Evolutionary conservation across 1,140 invertebrate genomes (phyloP), one percentile per base, ranked within the genome.

Genomic region (Drosophila subobscura): DNA sequence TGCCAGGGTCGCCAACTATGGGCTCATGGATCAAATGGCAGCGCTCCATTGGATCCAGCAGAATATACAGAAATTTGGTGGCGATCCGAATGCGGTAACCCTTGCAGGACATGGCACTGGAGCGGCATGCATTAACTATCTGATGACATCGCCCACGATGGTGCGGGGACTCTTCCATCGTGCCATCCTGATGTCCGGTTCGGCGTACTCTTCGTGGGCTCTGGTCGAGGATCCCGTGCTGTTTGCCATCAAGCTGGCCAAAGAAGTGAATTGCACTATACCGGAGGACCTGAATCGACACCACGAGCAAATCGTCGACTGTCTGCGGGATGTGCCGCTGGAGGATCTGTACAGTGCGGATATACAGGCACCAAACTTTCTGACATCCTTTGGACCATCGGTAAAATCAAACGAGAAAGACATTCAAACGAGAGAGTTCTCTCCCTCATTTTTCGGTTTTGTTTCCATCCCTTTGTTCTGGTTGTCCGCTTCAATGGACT

Each of bases 21-120:
- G 97, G 0, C 93, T 98, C 16, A 96, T 98, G 95, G 98, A 99
- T 92, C 96, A 98, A 92, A 96, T 98, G 78, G 96, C 97, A 0
- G 97, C 96, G 0, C 92, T 98, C 1, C 96, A 98, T 81, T 98
- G 97, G 97, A 94, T 98, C 8, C 96, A 97, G 80, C 95, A 98
- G 91, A 98, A 98, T 89, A 97, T 98, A 53, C 95, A 94, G 4
- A 94, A 96, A 47, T 99, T 99, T 88, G 97, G 97, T 1, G 96
- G 97, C 0, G 97, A 99, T 92, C 94, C 97, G 0, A 94, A 94
- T 22, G 96, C 97, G 79, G 96, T 99, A 0, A 98, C 98, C 0
- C 92, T 99, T 25, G 94, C 98, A 84, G 98, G 98, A 1, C 97
- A 99, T 81, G 98, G 97, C 1, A 96, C 97, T 1, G 98, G 98